Evolutionary conservation across 1,140 invertebrate species (phyloP), one percentile per base, ranked within the genome.

Genomic region (Eubasilissa regina): DNA sequence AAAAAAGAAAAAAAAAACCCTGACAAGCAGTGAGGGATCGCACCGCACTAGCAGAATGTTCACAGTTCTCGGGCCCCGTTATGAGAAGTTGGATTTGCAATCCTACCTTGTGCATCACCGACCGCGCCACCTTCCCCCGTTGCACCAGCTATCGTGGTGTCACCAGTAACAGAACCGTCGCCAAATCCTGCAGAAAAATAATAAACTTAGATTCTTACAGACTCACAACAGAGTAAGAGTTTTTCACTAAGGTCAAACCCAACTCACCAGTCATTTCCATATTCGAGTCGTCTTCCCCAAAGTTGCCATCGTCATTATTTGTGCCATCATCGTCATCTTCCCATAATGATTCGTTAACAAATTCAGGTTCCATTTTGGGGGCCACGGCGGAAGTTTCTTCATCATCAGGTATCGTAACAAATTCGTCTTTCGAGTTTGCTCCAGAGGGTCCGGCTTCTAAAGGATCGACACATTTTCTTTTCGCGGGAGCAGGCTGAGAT

Each of bases 101-200:
- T 89, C 89, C 89, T 89, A 89, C 89, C 89, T 89, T 89, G 89
- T 86, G 89, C 89, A 84, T 90, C 89, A 81, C 89, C 89, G 81
- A 90, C 88, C 84, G 89, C 88, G 56, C 89, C 89, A 70, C 89
- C 88, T 87, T 90, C 89, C 60, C 87, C 88, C 75, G 85, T 85
- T 82, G 80, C 80, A 43, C 86, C 87, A 85, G 87, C 86, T 78
- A 90, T 84, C 84, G 87, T 89, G 78, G 88, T 87, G 85, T 90
- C 89, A 56, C 89, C 88, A 81, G 88, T 87, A 51, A 87, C 83
- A 51, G 88, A 89, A 74, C 89, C 88, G 85, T 90, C 89, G 85
- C 89, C 89, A 85, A 90, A 90, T 35, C 88, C 89, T 89, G 72
- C 4, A 83, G 82, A 62, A 73, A 77, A 72, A n/a, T n/a, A 51